Percentiles rank a stretch among this genome's conserved stretches.
These are phyloP conservation scores for Neodiprion fabricii DNA, from an alignment of 1,140 invertebrate genomes.

Conservation along the genomic window DNA sequence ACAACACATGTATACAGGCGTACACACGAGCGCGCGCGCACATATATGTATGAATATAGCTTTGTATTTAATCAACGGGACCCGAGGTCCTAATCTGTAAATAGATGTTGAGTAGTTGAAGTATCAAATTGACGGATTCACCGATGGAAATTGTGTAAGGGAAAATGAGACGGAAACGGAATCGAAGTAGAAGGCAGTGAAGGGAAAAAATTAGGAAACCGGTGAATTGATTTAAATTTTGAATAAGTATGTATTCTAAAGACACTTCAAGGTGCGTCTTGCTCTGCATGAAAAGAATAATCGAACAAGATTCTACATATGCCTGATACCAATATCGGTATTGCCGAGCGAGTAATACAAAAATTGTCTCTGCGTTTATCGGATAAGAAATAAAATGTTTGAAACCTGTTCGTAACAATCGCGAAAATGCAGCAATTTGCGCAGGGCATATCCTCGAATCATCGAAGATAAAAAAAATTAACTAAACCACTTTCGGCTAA, in stretches of 20 bases:
- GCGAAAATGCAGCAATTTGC: too few species aligned
- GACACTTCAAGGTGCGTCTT: neutral
- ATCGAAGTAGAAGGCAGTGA: neutral
- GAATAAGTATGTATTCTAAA: neutral
- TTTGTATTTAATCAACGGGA: neutral
- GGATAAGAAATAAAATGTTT: too few species aligned
- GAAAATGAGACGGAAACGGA: neutral
- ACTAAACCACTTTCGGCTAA: neutral
- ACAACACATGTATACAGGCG: too few species aligned
- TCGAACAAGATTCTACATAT: too few species aligned
- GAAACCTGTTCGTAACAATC: too few species aligned
- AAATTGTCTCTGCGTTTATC: too few species aligned
- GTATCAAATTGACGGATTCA: neutral
- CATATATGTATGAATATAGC: neutral
- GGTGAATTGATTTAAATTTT: neutral
- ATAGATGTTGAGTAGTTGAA: constrained; percentile 10
- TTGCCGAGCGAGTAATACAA: too few species aligned
- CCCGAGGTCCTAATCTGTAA: neutral
- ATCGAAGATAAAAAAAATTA: neutral
- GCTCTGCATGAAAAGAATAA: too few species aligned
- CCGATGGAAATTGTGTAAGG: neutral
- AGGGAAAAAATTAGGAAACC: neutral
- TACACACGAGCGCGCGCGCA: too few species aligned
- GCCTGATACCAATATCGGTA: too few species aligned
- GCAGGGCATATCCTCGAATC: neutral